Evolutionary conservation across 1,140 invertebrate genomes (phyloP).

Genomic region (Palaemon carinicauda): DNA sequence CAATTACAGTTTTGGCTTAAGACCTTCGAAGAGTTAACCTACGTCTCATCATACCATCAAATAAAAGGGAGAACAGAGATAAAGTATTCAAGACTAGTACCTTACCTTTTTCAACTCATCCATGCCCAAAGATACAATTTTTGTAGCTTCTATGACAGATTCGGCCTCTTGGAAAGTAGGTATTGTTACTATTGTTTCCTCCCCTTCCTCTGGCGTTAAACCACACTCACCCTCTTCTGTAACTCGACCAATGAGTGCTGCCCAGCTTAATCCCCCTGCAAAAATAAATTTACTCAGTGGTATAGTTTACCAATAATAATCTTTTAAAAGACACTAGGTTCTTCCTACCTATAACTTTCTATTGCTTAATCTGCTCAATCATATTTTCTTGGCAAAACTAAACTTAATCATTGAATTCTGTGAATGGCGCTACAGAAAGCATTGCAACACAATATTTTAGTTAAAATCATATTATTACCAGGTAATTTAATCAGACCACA

Average conservation of each 20-base stretch:
- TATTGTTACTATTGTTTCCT: not conserved
- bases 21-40: no score
- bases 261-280: slow-evolving; percentile 46
- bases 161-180: slow-evolving; percentile 20
- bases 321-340: not conserved
- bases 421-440: no score
- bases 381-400: no score
- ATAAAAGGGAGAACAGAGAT: not conserved
- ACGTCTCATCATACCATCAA: no score
- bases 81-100: slow-evolving; percentile 55
- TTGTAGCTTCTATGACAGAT: slow-evolving; percentile 48
- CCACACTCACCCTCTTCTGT: slow-evolving; percentile 44
- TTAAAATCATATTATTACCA: no score
- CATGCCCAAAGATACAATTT: slow-evolving; percentile 40
- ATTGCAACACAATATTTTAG: no score
- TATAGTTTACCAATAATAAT: not conserved
- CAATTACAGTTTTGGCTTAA: no score
- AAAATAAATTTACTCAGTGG: not conserved
- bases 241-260: not conserved
- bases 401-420: no score
- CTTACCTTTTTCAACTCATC: slow-evolving; percentile 58
- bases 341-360: not conserved
- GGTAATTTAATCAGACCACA: no score
- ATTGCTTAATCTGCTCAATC: no score
- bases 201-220: not conserved